Evolutionary conservation across 2,888 invertebrate genomes (phyloP).

Genomic region (Nemotelus nigrinus): DNA sequence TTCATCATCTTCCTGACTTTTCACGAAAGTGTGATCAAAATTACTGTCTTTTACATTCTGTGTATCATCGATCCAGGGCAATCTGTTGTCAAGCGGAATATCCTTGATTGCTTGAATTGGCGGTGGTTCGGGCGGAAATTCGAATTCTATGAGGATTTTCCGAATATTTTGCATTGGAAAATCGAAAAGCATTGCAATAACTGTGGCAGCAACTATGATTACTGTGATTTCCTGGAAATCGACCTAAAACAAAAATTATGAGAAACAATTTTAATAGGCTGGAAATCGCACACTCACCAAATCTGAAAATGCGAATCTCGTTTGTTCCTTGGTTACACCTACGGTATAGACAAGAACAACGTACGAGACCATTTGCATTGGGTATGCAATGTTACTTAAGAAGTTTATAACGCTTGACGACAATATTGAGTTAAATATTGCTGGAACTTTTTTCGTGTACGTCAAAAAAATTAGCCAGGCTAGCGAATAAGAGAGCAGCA

Average conservation of each 20-base stretch:
- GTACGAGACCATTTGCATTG: slow-evolving; percentile 74
- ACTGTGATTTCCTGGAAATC: slow-evolving; percentile 68
- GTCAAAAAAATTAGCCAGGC: slow-evolving; percentile 72
- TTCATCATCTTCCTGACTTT: slow-evolving; percentile 32
- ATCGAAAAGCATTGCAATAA: slow-evolving; percentile 72
- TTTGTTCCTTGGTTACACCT: slow-evolving; percentile 70
- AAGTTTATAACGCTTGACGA: slow-evolving; percentile 69
- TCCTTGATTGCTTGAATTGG: slow-evolving; percentile 17
- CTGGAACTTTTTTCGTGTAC: slow-evolving; percentile 5
- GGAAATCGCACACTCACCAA: slow-evolving; percentile 66
- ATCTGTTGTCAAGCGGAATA: slow-evolving; percentile 38
- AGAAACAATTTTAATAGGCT: slow-evolving; percentile 46
- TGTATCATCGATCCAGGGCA: slow-evolving; percentile 54
- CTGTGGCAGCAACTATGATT: slow-evolving; percentile 67
- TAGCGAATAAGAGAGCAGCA: slow-evolving; percentile 70
- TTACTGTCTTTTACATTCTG: slow-evolving; percentile 54
- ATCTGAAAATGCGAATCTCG: slow-evolving; percentile 69
- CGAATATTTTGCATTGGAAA: slow-evolving; percentile 71
- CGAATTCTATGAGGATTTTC: slow-evolving; percentile 60
- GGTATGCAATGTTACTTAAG: slow-evolving; percentile 74
- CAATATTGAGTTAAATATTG: slow-evolving; percentile 60
- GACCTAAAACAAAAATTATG: slow-evolving; percentile 63
- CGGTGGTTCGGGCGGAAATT: slow-evolving; percentile 25
- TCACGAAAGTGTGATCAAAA: slow-evolving; percentile 13
- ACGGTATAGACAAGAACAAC: slow-evolving; percentile 74